Evolutionary conservation across 2,113 vertebrate species (phyloP), one percentile per base, ranked within the genome.

Genomic region (Scolopax mira): DNA sequence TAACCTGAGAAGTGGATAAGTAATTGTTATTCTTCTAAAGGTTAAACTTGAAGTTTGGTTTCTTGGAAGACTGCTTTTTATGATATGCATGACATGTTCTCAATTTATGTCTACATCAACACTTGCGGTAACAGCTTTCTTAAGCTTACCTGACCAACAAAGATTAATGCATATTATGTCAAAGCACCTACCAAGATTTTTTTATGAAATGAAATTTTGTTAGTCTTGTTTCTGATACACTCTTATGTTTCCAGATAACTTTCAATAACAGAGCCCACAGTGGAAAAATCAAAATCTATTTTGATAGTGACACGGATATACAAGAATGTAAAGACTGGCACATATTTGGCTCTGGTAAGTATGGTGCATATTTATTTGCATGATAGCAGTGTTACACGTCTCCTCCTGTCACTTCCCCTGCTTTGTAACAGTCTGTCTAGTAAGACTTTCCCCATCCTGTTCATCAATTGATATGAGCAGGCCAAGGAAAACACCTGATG

Each of bases 211-310:
- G 19, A 21, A 23, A 65, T 65, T 69, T 28, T 60, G 13, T 9
- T 70, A 11, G 14, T 83, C 42, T 39, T 77, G 18, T n/a, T 87
- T 94, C 71, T 89, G n/a, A 75, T 75, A 11, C 0, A n/a, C 18
- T 57, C 51, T 79, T 98, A 31, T 97, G 35, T 78, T 96, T 96
- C 70, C 92, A 99, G 99, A 98, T 99, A 90, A 98, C 94, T 39
- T 99, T 99, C 95, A 98, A 99, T 96, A 99, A 99, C 79, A 98
- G 96, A 97, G 98, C 98, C 79, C 99, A 99, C 96, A 99, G 99
- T 80, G 99, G 99, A 75, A 99, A 98, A 97, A 98, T 99, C 75
- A 99, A 99, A 98, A 91, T 99, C 62, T 99, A 98, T 96, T 98
- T 99, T 95, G 98, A 99, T 89, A 99, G 98, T n/a, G 98, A 99